Evolutionary conservation across 2,888 invertebrate genomes (phyloP).

Genomic region (Ellobium chinense): DNA sequence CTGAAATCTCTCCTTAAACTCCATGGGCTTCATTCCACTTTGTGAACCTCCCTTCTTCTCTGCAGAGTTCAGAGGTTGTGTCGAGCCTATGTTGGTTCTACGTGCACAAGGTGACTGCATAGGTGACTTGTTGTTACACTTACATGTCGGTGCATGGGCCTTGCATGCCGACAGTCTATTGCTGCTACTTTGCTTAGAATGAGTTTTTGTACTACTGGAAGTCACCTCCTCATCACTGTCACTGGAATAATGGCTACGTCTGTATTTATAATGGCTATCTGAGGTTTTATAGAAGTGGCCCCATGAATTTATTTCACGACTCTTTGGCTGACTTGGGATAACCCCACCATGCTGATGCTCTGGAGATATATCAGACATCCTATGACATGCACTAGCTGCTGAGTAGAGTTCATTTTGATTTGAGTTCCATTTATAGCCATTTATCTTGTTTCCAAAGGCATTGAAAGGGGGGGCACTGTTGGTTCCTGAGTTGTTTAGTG

Average conservation of each 20-base stretch:
- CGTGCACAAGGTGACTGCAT: neutral
- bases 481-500: neutral
- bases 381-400: neutral
- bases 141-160: neutral
- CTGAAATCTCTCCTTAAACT: slow-evolving; percentile 69
- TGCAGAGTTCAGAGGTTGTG: neutral
- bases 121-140: slow-evolving; percentile 22
- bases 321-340: slow-evolving; percentile 10
- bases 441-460: slow-evolving; percentile 4
- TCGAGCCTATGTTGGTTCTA: neutral
- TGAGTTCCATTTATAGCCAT: neutral
- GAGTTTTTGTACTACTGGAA: neutral
- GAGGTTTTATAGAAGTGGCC: slow-evolving; percentile 66
- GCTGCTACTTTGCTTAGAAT: neutral
- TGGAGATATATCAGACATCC: neutral
- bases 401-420: slow-evolving; percentile 27
- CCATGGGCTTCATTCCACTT: slow-evolving; percentile 63
- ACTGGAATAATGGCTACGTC: slow-evolving; percentile 71
- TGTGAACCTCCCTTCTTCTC: neutral
- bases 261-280: slow-evolving; percentile 66
- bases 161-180: neutral
- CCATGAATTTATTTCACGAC: slow-evolving; percentile 62
- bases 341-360: neutral
- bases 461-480: neutral
- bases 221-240: slow-evolving; percentile 68